phyloP scores from a whole-genome alignment of 2,888 invertebrate species.

The Caradrina clavipalpis region DNA sequence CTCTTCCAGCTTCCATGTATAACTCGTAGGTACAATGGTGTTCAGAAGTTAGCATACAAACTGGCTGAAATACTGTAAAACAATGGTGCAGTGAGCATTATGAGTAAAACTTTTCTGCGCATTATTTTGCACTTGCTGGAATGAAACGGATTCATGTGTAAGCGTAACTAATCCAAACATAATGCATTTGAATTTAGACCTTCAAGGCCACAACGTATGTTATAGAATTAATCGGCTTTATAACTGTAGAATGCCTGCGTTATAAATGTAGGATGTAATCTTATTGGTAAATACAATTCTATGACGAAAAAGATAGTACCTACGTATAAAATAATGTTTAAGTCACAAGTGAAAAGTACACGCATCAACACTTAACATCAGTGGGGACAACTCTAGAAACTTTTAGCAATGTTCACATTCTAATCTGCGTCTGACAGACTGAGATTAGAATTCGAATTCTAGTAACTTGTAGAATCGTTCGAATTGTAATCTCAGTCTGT shows the following conservation, averaged over 20 bases:
- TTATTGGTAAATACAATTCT: too few relatives aligned
- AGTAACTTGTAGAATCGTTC: too few relatives aligned
- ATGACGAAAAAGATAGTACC: too few relatives aligned
- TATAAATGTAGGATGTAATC: not conserved
- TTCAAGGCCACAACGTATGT: not conserved
- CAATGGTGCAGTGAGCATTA: slow-evolving; percentile 4
- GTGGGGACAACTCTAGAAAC: too few relatives aligned
- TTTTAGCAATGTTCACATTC: too few relatives aligned
- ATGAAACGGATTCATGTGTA: slow-evolving; percentile 11
- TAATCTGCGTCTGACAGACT: too few relatives aligned
- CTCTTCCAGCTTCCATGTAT: not conserved
- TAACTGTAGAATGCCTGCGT: not conserved
- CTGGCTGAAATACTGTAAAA: slow-evolving; percentile 31
- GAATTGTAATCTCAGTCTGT: too few relatives aligned
- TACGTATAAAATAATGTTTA: not conserved
- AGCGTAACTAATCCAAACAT: slow-evolving; percentile 16
- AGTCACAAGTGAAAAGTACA: not conserved
- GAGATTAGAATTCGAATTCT: too few relatives aligned
- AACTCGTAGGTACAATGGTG: slow-evolving; percentile 8
- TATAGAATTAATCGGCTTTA: not conserved
- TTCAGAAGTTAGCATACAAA: slow-evolving; percentile 10
- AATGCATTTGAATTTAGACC: slow-evolving; percentile 6
- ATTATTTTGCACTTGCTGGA: slow-evolving; percentile 27
- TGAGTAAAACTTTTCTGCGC: slow-evolving; percentile 28
- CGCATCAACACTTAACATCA: too few relatives aligned